phyloP scores from a whole-genome alignment of 2,797 vertebrate genomes.

The Alca torda region DNA sequence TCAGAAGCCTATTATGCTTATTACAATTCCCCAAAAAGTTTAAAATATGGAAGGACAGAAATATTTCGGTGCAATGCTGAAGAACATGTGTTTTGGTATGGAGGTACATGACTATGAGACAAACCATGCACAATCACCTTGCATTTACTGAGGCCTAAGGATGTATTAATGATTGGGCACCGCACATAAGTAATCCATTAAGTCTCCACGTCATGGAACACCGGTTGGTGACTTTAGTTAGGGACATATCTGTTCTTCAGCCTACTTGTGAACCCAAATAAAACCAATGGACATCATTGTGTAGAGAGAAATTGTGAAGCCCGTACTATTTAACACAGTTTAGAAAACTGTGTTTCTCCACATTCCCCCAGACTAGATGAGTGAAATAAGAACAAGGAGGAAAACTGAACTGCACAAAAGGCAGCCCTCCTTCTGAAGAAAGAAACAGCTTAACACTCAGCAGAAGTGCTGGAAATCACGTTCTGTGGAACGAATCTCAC shows the following conservation, averaged over 20 bases:
- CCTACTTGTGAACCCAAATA: neutral
- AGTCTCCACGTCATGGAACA: neutral
- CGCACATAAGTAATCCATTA: neutral
- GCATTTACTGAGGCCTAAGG: neutral
- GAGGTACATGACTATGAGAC: neutral
- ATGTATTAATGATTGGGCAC: neutral
- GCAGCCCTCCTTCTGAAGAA: neutral
- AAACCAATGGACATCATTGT: neutral
- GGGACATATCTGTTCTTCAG: neutral
- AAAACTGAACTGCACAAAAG: neutral
- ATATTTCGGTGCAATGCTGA: neutral
- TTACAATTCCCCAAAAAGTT: neutral
- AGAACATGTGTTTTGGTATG: neutral
- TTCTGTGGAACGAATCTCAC: neutral
- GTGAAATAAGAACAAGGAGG: neutral
- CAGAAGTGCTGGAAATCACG: neutral
- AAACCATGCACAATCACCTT: neutral
- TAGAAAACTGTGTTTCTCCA: neutral
- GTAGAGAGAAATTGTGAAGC: neutral
- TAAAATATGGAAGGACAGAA: neutral
- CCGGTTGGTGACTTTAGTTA: neutral
- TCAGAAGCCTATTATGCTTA: neutral
- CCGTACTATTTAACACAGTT: neutral
- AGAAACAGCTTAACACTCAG: neutral
- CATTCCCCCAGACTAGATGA: neutral